Conservation (phyloP, 2,888 invertebrate species). For the Stenchaetothrips biformis region DNA sequence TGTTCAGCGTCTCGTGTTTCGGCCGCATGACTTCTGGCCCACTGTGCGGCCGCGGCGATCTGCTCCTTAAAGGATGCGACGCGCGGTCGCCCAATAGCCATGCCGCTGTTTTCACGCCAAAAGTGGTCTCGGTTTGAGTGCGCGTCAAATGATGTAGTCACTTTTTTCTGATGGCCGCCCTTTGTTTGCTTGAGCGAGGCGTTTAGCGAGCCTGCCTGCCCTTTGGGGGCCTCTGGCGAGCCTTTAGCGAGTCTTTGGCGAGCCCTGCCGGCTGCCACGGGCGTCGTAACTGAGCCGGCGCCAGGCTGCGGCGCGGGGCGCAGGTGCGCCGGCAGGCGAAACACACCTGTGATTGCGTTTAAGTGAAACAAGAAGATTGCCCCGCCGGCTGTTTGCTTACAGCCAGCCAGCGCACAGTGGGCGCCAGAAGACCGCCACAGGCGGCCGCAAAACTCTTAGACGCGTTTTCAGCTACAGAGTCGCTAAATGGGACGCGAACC, state of each 20-base stretch:
- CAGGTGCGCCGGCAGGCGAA: not conserved
- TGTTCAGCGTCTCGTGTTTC: too few relatives aligned
- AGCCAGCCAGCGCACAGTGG: too few relatives aligned
- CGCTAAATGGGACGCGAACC: too few relatives aligned
- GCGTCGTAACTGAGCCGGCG: not conserved
- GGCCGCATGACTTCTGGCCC: too few relatives aligned
- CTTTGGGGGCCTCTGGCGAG: too few relatives aligned
- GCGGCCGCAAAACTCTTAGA: too few relatives aligned
- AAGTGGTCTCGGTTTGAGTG: not conserved
- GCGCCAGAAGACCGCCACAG: too few relatives aligned
- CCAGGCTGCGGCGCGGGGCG: not conserved
- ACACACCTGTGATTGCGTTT: conserved; percentile 17
- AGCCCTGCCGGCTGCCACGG: too few relatives aligned
- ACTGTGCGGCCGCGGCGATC: not conserved
- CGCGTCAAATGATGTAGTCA: not conserved
- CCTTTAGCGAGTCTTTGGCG: not conserved
- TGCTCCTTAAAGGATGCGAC: not conserved
- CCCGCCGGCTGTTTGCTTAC: not conserved
- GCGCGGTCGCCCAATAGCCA: not conserved
- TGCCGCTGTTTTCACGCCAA: not conserved
- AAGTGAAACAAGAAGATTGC: not conserved
- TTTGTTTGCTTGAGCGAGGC: conserved; percentile 4
- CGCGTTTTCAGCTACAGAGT: too few relatives aligned
- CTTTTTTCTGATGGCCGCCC: not conserved
- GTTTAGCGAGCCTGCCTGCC: not conserved